Base-by-base conservation (phyloP, 2,888 invertebrate genomes). In the Dendrolimus houi region DNA sequence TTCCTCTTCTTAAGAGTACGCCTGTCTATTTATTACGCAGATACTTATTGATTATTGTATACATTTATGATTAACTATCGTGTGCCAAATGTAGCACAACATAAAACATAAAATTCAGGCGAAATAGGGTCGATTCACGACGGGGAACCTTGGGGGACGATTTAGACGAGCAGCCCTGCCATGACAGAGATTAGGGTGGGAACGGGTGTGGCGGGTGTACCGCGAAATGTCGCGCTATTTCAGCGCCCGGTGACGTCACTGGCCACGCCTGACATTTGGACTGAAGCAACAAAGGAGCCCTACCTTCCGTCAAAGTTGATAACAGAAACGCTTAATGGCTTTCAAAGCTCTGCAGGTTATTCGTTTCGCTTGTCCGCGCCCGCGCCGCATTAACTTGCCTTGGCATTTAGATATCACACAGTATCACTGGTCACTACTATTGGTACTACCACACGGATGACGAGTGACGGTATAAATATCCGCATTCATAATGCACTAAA, bases 201-300 rank as follows among this genome's bases (percentile, higher is more conserved):
- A 76, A 74, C 76, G 83, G 87, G 89, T 73, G 87, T 75, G 88
- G 83, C 79, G 72, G 72, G 67, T 72, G 75, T 74, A 75, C 78
- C 75, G 77, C 79, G 75, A 88, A 89, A 89, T 89, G 89, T 83
- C 89, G 85, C 77, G 87, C 83, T 87, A 87, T 88, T 87, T 88
- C 70, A 74, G 74, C 72, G 74, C 70, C 67, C 62, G 68, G 70
- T 89, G 87, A 88, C 87, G 87, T 88, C 87, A 89, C 77, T 58
- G 71, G 81, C 87, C 89, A 74, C 89, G 82, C 89, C 89, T 89
- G 89, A 77, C 89, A 87, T 90, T 90, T 87, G 71, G 77, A 74
- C 77, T 77, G 75, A 75, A 82, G 85, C 83, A 83, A 85, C 86
- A 87, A 84, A 81, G 75, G 77, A 76, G 87, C 87, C 88, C 87